phyloP scores from a whole-genome alignment of 2,888 invertebrate genomes.

The Ennomos fuscantarius region DNA sequence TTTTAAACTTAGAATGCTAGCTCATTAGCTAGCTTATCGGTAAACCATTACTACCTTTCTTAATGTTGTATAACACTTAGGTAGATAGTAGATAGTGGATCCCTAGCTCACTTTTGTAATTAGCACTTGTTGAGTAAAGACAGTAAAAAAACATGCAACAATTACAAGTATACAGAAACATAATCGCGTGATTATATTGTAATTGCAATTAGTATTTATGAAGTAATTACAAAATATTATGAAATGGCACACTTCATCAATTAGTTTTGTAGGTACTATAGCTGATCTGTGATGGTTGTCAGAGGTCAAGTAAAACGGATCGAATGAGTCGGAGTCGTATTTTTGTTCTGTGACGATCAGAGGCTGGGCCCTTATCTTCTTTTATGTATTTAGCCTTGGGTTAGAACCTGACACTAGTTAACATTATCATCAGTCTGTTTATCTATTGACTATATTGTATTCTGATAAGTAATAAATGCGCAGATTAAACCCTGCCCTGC shows the following conservation, averaged over 20 bases:
- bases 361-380: conserved; percentile 1
- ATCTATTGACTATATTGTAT: background rate
- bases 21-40: conserved; percentile 4
- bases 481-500: too few relatives aligned
- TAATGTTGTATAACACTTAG: conserved; percentile 16
- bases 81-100: too few relatives aligned
- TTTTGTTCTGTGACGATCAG: conserved; percentile 4
- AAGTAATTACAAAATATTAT: conserved; percentile 39
- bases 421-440: background rate
- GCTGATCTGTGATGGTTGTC: conserved; percentile 14
- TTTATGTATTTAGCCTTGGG: too few relatives aligned
- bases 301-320: conserved; percentile 11
- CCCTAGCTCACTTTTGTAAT: conserved; percentile 4
- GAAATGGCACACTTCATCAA: conserved; percentile 41
- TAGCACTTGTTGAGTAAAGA: conserved; percentile 6
- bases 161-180: conserved; percentile 1
- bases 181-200: conserved; percentile 30
- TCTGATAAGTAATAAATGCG: too few relatives aligned
- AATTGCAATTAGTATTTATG: conserved; percentile 35
- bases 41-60: conserved; percentile 14
- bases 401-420: background rate
- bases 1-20: too few relatives aligned
- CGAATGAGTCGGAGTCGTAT: background rate
- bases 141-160: conserved; percentile 11
- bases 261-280: conserved; percentile 27